Evolutionary conservation across 2,113 vertebrate genomes (phyloP), one percentile per base, ranked within the genome.

Genomic region (Suricata suricatta): DNA sequence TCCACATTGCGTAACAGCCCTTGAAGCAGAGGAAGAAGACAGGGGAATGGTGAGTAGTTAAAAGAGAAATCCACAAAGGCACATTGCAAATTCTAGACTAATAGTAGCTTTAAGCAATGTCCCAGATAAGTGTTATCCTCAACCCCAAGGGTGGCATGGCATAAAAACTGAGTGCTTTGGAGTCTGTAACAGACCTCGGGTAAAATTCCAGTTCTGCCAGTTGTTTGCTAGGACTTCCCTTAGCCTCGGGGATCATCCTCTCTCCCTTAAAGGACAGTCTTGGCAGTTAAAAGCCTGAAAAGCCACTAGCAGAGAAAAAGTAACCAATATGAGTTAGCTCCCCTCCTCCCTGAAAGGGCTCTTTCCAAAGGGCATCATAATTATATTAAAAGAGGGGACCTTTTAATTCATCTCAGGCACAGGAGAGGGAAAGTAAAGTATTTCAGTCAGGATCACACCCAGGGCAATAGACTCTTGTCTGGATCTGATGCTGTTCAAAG

Each of bases 1-100:
- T 99, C 99, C 93, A 98, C 95, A 23, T 83, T 98, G 89, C 99
- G 98, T 97, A 99, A 98, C 98, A 99, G 98, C 80, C 98, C 99
- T 99, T 60, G 69, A 98, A 98, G 50, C 92, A 82, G 31, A 91
- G 52, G 17, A n/a, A 97, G 31, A 64, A 29, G 69, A 95, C 27
- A 95, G 63, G 63, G 13, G 25, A 29, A 15, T 82, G 27, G 47
- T 97, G 84, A 96, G 80, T 9, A 74, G 35, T 69, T 90, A 66
- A 93, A 85, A 88, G 35, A 85, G 38, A 90, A 92, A 72, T 35
- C 41, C 47, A 76, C n/a, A 96, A 88, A 97, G 50, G 29, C 68
- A 87, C 10, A 38, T 6, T 54, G 54, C 63, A 44, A 84, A 95
- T 83, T 79, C 82, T 76, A 96, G 50, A 83, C 80, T 69, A 94